A percentile compares a stretch with the other conserved stretches of the same genome.
Evolutionary conservation across 2,113 vertebrate species (phyloP).

Genomic region (Elgaria multicarinata): DNA sequence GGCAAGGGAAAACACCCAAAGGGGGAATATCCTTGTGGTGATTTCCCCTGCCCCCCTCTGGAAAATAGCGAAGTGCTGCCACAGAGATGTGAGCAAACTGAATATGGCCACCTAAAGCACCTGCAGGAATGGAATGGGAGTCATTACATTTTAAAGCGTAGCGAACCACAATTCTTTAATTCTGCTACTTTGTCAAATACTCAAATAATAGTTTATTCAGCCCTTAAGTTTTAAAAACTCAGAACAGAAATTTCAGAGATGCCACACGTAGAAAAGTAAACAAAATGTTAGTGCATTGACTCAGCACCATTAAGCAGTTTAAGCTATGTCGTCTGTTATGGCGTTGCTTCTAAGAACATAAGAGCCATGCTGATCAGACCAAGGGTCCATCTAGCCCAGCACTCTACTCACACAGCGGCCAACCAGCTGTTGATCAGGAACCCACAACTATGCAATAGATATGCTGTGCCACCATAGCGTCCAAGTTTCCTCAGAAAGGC

Average conservation of each 20-base stretch:
- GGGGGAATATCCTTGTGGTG: not conserved
- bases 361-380: no score
- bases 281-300: not conserved
- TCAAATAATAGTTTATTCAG: not conserved
- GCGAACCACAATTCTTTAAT: not conserved
- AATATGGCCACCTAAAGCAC: no score
- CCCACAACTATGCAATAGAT: not conserved
- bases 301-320: not conserved
- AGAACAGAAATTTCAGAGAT: not conserved
- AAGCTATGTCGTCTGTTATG: not conserved
- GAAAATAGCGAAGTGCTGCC: not conserved
- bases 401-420: no score
- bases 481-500: not conserved
- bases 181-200: not conserved
- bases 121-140: no score
- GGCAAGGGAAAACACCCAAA: not conserved
- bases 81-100: not conserved
- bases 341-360: not conserved
- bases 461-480: not conserved
- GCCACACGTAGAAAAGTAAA: not conserved
- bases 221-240: not conserved
- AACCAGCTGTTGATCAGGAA: no score
- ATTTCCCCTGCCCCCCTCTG: not conserved
- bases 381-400: no score
- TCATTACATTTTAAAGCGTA: not conserved